Evolutionary conservation across 2,888 invertebrate species (phyloP).

Genomic region (Oscheius onirici): DNA sequence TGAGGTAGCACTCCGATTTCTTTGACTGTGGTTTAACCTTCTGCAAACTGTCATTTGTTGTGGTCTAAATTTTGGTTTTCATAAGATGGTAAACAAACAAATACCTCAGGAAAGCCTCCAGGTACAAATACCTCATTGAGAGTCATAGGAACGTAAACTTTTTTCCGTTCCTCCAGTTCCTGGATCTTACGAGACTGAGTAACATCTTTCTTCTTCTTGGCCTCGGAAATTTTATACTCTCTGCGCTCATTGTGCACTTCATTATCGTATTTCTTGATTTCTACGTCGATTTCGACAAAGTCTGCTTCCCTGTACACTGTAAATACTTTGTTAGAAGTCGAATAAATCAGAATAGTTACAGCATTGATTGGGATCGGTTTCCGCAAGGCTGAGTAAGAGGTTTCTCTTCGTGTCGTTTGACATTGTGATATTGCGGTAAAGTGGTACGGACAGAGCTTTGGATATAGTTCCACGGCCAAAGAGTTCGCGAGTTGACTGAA

Average conservation of each 20-base stretch:
- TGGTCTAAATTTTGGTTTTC: too few species aligned
- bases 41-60: too few species aligned
- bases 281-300: not conserved
- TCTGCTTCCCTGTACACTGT: not conserved
- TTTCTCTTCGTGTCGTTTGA: not conserved
- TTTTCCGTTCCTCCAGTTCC: not conserved
- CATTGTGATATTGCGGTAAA: not conserved
- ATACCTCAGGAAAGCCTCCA: not conserved
- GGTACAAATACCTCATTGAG: not conserved
- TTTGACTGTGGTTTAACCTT: too few species aligned
- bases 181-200: not conserved
- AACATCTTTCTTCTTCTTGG: not conserved
- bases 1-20: too few species aligned
- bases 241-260: not conserved
- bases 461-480: not conserved
- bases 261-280: not conserved
- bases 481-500: not conserved
- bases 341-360: not conserved
- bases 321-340: not conserved
- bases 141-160: not conserved
- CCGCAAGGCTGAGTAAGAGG: not conserved
- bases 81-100: too few species aligned
- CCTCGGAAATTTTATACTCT: not conserved
- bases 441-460: not conserved
- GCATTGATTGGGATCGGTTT: not conserved